These are phyloP conservation scores for Hirtodrosophila histrioides DNA, from an alignment of 2,888 invertebrate species.

Conservation along the genomic window DNA sequence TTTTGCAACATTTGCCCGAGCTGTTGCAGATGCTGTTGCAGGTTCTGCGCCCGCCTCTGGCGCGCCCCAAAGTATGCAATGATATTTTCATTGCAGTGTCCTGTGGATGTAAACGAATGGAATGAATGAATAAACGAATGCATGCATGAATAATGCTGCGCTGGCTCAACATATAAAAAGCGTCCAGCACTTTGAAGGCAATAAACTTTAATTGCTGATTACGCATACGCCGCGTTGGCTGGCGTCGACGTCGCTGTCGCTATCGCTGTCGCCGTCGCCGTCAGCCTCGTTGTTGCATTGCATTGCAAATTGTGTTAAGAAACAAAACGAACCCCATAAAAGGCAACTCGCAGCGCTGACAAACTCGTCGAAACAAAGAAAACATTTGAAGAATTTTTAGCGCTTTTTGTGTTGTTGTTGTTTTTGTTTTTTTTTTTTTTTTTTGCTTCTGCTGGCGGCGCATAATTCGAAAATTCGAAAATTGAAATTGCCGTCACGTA, in stretches of 20 bases:
- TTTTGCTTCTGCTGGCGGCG: conserved; percentile 31
- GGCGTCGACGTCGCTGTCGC: conserved; percentile 8
- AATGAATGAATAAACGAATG: conserved; percentile 14
- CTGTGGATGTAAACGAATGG: neutral
- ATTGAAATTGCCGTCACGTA: conserved; percentile 74
- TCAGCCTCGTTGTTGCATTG: conserved; percentile 22
- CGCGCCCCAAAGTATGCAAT: conserved; percentile 2
- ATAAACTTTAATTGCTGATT: conserved; percentile 73
- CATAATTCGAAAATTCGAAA: conserved; percentile 65
- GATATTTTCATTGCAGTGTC: conserved; percentile 14
- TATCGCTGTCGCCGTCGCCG: neutral
- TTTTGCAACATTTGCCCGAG: neutral
- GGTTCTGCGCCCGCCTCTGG: too few relatives aligned
- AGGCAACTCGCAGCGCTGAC: conserved; percentile 14
- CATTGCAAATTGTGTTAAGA: conserved; percentile 45
- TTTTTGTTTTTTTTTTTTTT: too few relatives aligned
- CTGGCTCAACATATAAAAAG: conserved; percentile 24
- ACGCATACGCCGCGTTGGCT: conserved; percentile 43
- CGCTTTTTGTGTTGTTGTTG: conserved; percentile 11
- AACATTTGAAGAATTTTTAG: conserved; percentile 58
- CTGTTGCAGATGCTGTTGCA: too few relatives aligned
- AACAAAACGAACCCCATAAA: neutral
- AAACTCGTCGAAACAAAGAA: conserved; percentile 34
- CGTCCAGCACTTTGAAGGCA: conserved; percentile 50
- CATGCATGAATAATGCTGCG: conserved; percentile 21